A percentile compares a stretch with the other conserved stretches of the same genome.
Evolutionary conservation across 2,888 invertebrate species (phyloP).

Genomic region (Micropterix aruncella): DNA sequence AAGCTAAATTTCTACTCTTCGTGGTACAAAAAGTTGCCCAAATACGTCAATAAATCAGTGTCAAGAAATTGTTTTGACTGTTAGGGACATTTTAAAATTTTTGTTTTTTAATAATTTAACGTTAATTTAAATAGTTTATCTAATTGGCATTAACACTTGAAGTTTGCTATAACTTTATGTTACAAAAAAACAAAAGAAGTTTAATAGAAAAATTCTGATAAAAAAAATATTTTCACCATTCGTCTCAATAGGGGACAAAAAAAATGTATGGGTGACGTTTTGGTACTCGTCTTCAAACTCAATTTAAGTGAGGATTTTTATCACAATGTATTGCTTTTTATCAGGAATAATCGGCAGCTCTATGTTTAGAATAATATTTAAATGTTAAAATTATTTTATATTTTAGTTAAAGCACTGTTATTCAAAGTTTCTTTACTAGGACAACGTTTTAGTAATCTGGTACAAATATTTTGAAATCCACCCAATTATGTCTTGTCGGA

Average conservation of each 20-base stretch:
- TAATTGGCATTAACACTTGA: slow-evolving; percentile 3
- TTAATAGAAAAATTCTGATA: slow-evolving; percentile 3
- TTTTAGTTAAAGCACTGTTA: slow-evolving; percentile 3
- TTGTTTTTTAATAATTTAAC: not conserved
- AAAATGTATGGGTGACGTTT: too few species aligned
- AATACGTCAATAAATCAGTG: too few species aligned
- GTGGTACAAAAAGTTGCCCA: slow-evolving; percentile 5
- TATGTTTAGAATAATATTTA: slow-evolving; percentile 4
- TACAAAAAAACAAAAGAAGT: slow-evolving; percentile 6
- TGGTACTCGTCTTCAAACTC: slow-evolving; percentile 4
- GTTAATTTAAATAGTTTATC: slow-evolving; percentile 7
- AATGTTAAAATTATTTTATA: slow-evolving; percentile 4
- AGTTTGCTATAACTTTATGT: slow-evolving; percentile 7
- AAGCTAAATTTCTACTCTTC: slow-evolving; percentile 6
- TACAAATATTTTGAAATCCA: slow-evolving; percentile 7
- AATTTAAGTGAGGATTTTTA: slow-evolving; percentile 6
- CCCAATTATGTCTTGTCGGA: too few species aligned
- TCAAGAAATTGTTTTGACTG: too few species aligned
- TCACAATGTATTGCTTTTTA: slow-evolving; percentile 4
- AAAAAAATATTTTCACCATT: slow-evolving; percentile 4
- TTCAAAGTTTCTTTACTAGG: slow-evolving; percentile 5
- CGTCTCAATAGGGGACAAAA: slow-evolving; percentile 4
- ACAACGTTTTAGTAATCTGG: slow-evolving; percentile 6
- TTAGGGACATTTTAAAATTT: too few species aligned
- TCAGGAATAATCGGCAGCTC: slow-evolving; percentile 5